Evolutionary conservation across 2,888 invertebrate species (phyloP).

Genomic region (Limnephilus auricula): DNA sequence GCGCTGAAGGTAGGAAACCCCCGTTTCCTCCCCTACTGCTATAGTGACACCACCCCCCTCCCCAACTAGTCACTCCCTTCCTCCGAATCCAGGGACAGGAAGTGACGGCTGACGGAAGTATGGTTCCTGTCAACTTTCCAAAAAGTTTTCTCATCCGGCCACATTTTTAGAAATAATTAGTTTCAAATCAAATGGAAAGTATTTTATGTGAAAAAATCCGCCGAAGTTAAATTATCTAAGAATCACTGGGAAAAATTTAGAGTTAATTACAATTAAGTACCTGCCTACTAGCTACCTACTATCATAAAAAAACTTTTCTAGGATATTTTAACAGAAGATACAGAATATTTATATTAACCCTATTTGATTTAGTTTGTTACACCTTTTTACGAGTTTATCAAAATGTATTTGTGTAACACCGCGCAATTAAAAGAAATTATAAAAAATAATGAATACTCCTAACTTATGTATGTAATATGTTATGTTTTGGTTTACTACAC

Average conservation of each 20-base stretch:
- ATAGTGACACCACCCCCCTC: neutral
- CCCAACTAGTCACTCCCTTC: neutral
- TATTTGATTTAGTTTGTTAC: no score
- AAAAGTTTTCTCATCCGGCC: constrained; percentile 42
- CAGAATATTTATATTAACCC: neutral
- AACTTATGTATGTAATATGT: no score
- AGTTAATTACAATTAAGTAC: neutral
- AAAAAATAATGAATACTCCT: neutral
- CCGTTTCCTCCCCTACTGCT: neutral
- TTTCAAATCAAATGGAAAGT: constrained; percentile 2
- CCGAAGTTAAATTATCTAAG: neutral
- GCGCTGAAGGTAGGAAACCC: neutral
- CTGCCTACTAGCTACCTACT: neutral
- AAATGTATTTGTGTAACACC: no score
- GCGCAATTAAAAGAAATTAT: no score
- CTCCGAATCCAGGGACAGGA: neutral
- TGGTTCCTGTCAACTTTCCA: constrained; percentile 40
- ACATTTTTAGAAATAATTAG: constrained; percentile 36
- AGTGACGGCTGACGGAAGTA: constrained; percentile 39
- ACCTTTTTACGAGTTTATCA: no score
- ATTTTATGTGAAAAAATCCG: neutral
- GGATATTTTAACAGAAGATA: neutral
- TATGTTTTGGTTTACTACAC: no score
- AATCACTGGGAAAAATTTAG: neutral
- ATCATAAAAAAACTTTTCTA: neutral